Conservation (phyloP, 92 coral and sea anemone species). For the Metridium senile region DNA sequence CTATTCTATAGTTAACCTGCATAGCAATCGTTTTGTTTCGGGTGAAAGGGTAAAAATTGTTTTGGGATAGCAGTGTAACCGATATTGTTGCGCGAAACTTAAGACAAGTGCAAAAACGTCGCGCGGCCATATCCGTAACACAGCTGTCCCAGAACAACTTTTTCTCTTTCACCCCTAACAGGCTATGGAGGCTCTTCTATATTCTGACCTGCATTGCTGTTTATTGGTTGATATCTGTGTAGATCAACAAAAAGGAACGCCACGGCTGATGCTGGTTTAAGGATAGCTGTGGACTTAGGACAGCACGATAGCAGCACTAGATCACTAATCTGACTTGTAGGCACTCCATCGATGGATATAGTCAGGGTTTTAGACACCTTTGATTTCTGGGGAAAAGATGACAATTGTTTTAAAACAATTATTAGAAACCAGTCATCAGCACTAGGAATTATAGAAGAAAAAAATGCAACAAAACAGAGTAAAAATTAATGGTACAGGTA, state of each 20-base stretch:
- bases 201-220: slow-evolving; percentile 17
- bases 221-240: slow-evolving; percentile 54
- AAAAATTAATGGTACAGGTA: too few relatives aligned
- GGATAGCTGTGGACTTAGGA: slow-evolving; percentile 55
- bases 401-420: not conserved
- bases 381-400: slow-evolving; percentile 33
- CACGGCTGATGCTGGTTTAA: slow-evolving; percentile 65
- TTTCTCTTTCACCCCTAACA: not conserved
- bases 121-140: too few relatives aligned
- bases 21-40: too few relatives aligned
- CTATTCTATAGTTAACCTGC: too few relatives aligned
- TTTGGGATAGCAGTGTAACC: too few relatives aligned
- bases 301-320: slow-evolving; percentile 78
- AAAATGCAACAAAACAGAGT: too few relatives aligned
- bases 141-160: not conserved
- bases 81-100: too few relatives aligned
- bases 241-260: slow-evolving; percentile 61
- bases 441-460: too few relatives aligned
- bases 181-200: too few relatives aligned
- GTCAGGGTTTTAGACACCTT: slow-evolving; percentile 55
- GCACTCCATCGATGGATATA: slow-evolving; percentile 44
- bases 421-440: too few relatives aligned
- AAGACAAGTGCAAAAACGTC: too few relatives aligned
- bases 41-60: too few relatives aligned
- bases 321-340: slow-evolving; percentile 39